Evolutionary conservation across 2,888 invertebrate species (phyloP), one percentile per base, ranked within the genome.

Genomic region (Stenchaetothrips biformis): DNA sequence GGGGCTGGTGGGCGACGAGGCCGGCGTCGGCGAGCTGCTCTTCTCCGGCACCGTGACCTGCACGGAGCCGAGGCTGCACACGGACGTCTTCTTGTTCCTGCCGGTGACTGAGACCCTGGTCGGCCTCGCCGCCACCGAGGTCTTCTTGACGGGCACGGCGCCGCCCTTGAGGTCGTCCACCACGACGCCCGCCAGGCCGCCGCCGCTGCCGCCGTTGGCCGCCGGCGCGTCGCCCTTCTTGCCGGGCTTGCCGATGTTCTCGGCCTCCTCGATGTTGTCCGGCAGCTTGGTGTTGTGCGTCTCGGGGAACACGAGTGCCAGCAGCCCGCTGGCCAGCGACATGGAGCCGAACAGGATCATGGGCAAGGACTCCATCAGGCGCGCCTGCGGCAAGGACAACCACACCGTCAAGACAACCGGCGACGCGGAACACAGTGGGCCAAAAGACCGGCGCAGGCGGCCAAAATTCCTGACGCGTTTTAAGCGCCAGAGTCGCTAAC

Each of bases 181-280:
- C 37, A 49, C 80, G 80, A 18, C 67, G 67, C 25, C 67, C 21
- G 67, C 67, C 11, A 25, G 25, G 25, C 67, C 67, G 67, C 67
- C 67, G 21, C 67, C 67, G 21, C 67, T 11, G 25, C 21, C 67
- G 67, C 25, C 7, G 21, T 74, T 74, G 25, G n/a, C 25, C 37
- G 37, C 37, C 37, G 37, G 21, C 67, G n/a, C 21, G n/a, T 67
- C 37, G 27, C 48, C 53, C 77, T 77, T 37, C 59, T 48, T 78
- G 4, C 80, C 81, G 1, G 49, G 62, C 78, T 74, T 84, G 47
- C 87, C 88, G 79, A 89, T 87, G 82, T 89, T 88, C 85, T 90
- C 91, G 0, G 92, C 92, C 84, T 93, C 92, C 83, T 90, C 90
- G 47, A 93, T 90, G 1, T 92, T 93, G 86, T 93, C 93, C 7